Conservation (phyloP, 2,113 vertebrate species). For the Sisor rabdophorus region DNA sequence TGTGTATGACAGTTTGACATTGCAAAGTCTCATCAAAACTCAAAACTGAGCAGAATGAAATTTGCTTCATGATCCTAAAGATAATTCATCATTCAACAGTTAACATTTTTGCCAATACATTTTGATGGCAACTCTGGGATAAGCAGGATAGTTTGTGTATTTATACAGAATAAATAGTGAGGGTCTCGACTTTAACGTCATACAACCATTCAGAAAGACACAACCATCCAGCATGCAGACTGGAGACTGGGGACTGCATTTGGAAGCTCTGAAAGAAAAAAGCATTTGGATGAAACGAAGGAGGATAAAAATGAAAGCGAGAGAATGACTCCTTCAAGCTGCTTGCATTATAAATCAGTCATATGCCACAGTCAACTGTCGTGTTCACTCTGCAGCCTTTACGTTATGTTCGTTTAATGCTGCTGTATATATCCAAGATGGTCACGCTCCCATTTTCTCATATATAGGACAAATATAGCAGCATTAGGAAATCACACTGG, state of each 20-base stretch:
- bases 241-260: background rate
- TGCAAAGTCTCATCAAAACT: background rate
- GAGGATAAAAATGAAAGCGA: constrained; percentile 3
- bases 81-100: background rate
- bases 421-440: constrained; percentile 1
- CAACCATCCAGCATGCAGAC: constrained; percentile 29
- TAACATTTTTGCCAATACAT: background rate
- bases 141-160: background rate
- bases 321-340: constrained; percentile 41
- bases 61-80: background rate
- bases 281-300: background rate
- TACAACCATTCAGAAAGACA: constrained; percentile 15
- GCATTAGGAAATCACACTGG: background rate
- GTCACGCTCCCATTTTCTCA: background rate
- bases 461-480: no score
- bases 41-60: background rate
- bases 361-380: constrained; percentile 35
- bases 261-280: background rate
- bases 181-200: constrained; percentile 1
- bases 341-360: constrained; percentile 47
- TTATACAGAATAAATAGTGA: constrained; percentile 3
- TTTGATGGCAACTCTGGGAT: background rate
- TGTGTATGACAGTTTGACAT: background rate
- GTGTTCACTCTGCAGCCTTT: constrained; percentile 1
- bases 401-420: constrained; percentile 3